Conservation (phyloP, 2,113 vertebrate genomes). For the Speoplatyrhinus poulsoni region DNA sequence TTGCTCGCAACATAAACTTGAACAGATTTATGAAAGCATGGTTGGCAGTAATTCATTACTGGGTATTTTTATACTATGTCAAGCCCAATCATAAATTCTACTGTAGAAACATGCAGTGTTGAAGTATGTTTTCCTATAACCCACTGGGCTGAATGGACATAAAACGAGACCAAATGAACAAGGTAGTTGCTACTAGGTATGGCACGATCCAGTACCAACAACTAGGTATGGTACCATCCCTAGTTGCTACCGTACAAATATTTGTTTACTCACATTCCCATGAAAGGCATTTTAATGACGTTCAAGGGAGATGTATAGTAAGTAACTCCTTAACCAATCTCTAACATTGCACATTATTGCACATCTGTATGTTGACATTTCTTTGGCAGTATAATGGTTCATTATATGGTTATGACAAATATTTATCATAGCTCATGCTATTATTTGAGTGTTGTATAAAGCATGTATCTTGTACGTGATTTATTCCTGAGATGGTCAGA, state of each 20-base stretch:
- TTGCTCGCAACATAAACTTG: background rate
- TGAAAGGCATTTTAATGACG: too few species aligned
- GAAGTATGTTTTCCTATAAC: background rate
- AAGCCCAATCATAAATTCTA: background rate
- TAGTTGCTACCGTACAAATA: too few species aligned
- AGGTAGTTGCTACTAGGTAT: too few species aligned
- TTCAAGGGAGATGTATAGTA: too few species aligned
- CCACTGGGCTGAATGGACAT: too few species aligned
- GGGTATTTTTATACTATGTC: background rate
- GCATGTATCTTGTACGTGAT: slow-evolving; percentile 2
- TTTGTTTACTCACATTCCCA: too few species aligned
- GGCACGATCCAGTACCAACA: too few species aligned
- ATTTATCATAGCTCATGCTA: background rate
- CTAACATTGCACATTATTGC: slow-evolving; percentile 1
- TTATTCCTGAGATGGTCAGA: background rate
- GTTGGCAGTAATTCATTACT: too few species aligned
- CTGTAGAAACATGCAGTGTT: background rate
- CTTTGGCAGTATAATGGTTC: slow-evolving; percentile 29
- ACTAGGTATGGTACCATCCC: too few species aligned
- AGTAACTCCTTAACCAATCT: too few species aligned
- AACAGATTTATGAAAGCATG: too few species aligned
- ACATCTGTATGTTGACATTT: slow-evolving; percentile 32
- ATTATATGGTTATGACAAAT: slow-evolving; percentile 4
- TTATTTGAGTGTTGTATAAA: slow-evolving; percentile 5
- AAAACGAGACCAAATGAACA: too few species aligned